Evolutionary conservation across 2,888 invertebrate genomes (phyloP), one percentile per base, ranked within the genome.

Genomic region (Pecten maximus): DNA sequence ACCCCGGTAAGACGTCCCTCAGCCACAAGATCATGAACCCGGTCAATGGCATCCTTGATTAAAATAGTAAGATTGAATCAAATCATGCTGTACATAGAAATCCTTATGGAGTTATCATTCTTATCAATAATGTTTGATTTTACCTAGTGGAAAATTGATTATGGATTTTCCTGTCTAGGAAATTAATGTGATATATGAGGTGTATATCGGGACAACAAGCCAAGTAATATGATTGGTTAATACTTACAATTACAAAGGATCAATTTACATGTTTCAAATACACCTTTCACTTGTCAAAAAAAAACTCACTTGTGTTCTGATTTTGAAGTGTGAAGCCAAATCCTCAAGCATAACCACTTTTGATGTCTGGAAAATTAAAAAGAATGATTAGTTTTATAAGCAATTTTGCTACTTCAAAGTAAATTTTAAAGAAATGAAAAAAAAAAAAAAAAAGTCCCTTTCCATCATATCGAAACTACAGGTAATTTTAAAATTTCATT

Each of bases 301-400:
- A 19, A 19, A 35, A 40, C 90, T 90, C 91, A 98, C 98, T 97
- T 98, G 98, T 0, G 99, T 99, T 97, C 99, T 99, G 87, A 99
- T 96, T 96, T 98, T 98, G 96, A 99, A 99, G 94, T 98, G 98
- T 1, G 98, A 98, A 0, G 99, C 99, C 91, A 99, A 97, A 96
- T 99, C 99, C 97, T 99, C 99, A 40, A 99, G 97, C 54, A 99
- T 97, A 0, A 99, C 98, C 0, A 99, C 99, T 97, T 99, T 99
- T 96, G 98, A 98, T 39, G 97, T 97, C 98, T 98, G 97, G 87
- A 93, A 94, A 44, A 74, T 40, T 89, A 89, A 35, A 86, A 3
- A 54, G 0, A 35, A 48, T 87, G 12, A 44, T 44, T 8, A 44
- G 44, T 44, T 12, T 44, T 4, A 12, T 44, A 44, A 8, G 8